phyloP scores from a whole-genome alignment of 2,797 vertebrate species.

The Gastrophryne carolinensis region DNA sequence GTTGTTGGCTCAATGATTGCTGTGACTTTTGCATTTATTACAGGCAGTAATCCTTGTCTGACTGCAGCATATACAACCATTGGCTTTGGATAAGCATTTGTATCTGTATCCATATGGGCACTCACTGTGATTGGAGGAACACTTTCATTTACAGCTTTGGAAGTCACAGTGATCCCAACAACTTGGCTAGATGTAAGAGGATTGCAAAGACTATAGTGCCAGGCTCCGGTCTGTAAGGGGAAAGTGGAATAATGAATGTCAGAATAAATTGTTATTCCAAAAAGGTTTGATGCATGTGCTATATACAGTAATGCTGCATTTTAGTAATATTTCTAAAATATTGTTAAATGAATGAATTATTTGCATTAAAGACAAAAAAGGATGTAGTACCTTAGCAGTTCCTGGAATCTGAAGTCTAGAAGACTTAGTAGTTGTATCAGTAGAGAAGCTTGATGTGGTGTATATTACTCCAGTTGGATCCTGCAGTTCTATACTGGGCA shows the following conservation, averaged over 20 bases:
- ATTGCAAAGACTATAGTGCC: constrained; percentile 62
- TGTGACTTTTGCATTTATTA: constrained; percentile 64
- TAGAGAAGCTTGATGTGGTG: constrained; percentile 48
- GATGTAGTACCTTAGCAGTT: constrained; percentile 62
- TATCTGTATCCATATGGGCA: constrained; percentile 55
- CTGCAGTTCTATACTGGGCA: constrained; percentile 54
- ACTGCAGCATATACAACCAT: constrained; percentile 66
- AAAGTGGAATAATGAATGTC: too few relatives aligned
- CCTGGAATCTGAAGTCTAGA: constrained; percentile 61
- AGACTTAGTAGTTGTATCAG: constrained; percentile 39
- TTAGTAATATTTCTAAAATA: too few relatives aligned
- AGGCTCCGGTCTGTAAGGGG: constrained; percentile 63
- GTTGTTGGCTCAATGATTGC: constrained; percentile 62
- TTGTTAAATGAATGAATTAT: too few relatives aligned
- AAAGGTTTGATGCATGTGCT: too few relatives aligned
- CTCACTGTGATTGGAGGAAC: constrained; percentile 64
- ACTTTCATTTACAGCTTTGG: constrained; percentile 57
- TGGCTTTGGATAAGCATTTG: constrained; percentile 57
- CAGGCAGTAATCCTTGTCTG: constrained; percentile 63
- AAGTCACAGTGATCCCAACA: constrained; percentile 66
- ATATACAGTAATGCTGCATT: too few relatives aligned
- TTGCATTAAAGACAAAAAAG: too few relatives aligned
- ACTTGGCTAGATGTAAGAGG: constrained; percentile 52
- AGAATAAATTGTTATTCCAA: too few relatives aligned
- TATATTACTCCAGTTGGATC: constrained; percentile 61